A percentile compares a stretch with the other conserved stretches of the same genome.
Conservation (phyloP, 2,888 invertebrate genomes). For the Spatulosminthurus flaviceps region DNA sequence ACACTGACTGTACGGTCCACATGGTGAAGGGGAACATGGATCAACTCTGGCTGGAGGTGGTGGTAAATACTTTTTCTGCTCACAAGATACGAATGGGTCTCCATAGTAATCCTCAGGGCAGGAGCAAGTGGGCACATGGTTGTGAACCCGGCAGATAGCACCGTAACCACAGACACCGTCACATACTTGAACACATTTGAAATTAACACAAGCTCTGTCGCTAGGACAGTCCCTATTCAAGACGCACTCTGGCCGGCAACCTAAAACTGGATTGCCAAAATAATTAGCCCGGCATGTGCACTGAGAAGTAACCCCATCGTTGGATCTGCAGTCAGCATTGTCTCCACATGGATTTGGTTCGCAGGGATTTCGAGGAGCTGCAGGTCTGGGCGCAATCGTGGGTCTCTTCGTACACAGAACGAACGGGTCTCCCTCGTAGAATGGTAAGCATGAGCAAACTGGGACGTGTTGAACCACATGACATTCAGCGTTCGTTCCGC, state of each 20-base stretch:
- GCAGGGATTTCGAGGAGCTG: slow-evolving; percentile 52
- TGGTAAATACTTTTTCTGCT: slow-evolving; percentile 62
- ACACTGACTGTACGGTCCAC: slow-evolving; percentile 75
- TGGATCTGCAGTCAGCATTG: slow-evolving; percentile 63
- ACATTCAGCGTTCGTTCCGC: slow-evolving; percentile 77
- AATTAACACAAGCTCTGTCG: slow-evolving; percentile 65
- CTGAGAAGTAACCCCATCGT: slow-evolving; percentile 67
- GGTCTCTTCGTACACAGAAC: slow-evolving; percentile 78
- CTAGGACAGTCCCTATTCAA: slow-evolving; percentile 70
- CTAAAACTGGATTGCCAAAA: slow-evolving; percentile 69
- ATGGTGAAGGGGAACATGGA: slow-evolving; percentile 70
- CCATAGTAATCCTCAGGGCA: slow-evolving; percentile 75
- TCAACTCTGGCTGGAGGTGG: slow-evolving; percentile 64
- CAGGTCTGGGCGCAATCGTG: background rate
- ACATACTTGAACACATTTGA: slow-evolving; percentile 65
- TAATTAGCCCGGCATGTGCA: slow-evolving; percentile 73
- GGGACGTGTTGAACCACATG: slow-evolving; percentile 80
- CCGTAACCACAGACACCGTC: slow-evolving; percentile 63
- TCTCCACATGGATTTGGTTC: slow-evolving; percentile 58
- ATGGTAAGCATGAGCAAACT: slow-evolving; percentile 72
- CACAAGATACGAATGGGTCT: slow-evolving; percentile 74
- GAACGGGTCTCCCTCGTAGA: slow-evolving; percentile 79
- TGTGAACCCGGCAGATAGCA: slow-evolving; percentile 64
- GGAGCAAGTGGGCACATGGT: slow-evolving; percentile 66
- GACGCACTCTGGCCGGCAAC: slow-evolving; percentile 83